phyloP scores from a whole-genome alignment of 2,113 vertebrate species.

The Neogale vison region DNA sequence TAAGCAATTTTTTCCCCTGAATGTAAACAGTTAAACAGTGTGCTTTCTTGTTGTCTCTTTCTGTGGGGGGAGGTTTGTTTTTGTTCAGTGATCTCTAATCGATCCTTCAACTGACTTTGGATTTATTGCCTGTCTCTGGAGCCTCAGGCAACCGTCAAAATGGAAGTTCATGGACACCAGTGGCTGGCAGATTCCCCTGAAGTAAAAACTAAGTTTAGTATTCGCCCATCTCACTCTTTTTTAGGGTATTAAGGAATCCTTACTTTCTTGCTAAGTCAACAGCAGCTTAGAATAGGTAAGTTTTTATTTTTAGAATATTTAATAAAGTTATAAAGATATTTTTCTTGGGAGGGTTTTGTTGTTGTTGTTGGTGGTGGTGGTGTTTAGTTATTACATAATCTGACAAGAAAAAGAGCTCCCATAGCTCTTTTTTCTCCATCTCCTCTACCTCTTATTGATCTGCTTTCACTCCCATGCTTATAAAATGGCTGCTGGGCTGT shows the following conservation, averaged over 20 bases:
- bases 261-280: background rate
- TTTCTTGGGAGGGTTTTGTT: background rate
- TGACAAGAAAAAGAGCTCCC: background rate
- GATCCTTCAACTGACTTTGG: background rate
- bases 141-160: background rate
- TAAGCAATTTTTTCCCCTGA: background rate
- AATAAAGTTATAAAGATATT: background rate
- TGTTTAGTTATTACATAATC: background rate
- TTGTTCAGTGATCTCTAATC: background rate
- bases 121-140: background rate
- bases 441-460: accelerated
- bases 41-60: background rate
- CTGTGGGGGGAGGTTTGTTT: background rate
- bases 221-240: background rate
- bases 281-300: background rate
- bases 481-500: accelerated
- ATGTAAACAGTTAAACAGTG: background rate
- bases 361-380: no score
- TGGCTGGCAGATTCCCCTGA: background rate
- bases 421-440: background rate
- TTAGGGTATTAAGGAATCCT: background rate
- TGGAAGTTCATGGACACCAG: background rate
- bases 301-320: background rate
- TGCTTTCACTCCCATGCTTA: background rate
- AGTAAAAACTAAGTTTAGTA: background rate